Evolutionary conservation across 2,797 vertebrate species (phyloP), one percentile per base, ranked within the genome.

Genomic region (Natrix natrix): DNA sequence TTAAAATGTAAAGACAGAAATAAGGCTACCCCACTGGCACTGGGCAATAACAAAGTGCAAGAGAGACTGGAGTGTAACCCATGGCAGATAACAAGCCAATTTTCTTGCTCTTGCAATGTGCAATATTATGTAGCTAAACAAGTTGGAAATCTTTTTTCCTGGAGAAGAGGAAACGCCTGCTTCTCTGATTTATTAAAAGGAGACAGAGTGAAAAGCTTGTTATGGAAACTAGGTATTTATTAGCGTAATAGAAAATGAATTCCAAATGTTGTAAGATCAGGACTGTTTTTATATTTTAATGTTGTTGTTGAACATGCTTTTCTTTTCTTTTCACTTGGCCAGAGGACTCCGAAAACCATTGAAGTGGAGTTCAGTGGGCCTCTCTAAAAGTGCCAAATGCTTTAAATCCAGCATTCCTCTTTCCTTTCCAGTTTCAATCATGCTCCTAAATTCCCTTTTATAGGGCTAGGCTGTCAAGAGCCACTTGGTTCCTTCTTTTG

Each of bases 371-470:
- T 26, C 92, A 60, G 94, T 89, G 94, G 94, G 96, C 87, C 95
- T 92, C 54, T 87, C 91, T 90, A 94, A 94, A 28, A 93, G 88
- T 90, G 93, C 94, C 94, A 94, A 92, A 48, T 59, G 93, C 90
- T 94, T 86, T 96, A 96, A 96, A 95, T 94, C 93, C 94, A 91
- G 90, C 69, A 52, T 91, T 93, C 91, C 8, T 93, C 94, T 94
- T 66, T 92, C 86, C 92, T 87, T 55, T 94, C 93, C 87, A 91
- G 91, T 95, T 91, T 93, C 43, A 93, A 12, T 91, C 94, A 86
- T 96, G 89, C 92, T 87, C 92, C 92, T 86, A 94, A 94, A 95
- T 96, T 96, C 88, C 95, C 94, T 96, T 97, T 96, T 96, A 96
- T 95, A 96, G 95, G 95, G 28, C 87, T 94, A 24, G 87, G 83